Evolutionary conservation across 2,113 vertebrate species (phyloP).

Genomic region (Calidris pygmaea): DNA sequence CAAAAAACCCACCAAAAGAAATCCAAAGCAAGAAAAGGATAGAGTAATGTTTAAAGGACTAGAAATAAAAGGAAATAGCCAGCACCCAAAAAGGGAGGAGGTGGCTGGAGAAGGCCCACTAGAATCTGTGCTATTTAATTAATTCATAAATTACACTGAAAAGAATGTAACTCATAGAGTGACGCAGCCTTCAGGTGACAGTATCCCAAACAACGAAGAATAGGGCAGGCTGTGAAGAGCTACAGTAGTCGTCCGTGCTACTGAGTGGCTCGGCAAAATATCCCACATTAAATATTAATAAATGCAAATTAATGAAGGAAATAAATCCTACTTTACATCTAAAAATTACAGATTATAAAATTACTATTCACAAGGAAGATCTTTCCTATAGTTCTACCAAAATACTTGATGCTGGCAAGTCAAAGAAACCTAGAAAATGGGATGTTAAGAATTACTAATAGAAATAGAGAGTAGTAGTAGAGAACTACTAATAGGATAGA

Average conservation of each 20-base stretch:
- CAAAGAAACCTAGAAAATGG: background rate
- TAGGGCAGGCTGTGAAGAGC: background rate
- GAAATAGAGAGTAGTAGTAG: too few relatives aligned
- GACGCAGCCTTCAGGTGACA: background rate
- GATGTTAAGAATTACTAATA: background rate
- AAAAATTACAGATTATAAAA: background rate
- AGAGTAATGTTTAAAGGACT: background rate
- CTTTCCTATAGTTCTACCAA: background rate
- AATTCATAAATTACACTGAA: background rate
- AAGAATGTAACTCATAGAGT: background rate
- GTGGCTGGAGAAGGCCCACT: background rate
- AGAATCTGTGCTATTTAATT: background rate
- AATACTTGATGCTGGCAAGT: background rate
- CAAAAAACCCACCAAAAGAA: background rate
- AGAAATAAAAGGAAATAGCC: background rate
- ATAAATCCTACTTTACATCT: background rate
- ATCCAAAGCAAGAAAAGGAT: background rate
- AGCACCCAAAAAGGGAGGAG: background rate
- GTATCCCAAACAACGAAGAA: background rate
- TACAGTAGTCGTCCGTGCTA: background rate
- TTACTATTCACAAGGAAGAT: background rate
- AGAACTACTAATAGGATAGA: too few relatives aligned
- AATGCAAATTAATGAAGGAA: background rate
- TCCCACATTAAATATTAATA: background rate
- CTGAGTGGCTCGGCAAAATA: background rate